These are phyloP conservation scores for Alca torda DNA, from an alignment of 2,797 vertebrate genomes.

Conservation along the genomic window DNA sequence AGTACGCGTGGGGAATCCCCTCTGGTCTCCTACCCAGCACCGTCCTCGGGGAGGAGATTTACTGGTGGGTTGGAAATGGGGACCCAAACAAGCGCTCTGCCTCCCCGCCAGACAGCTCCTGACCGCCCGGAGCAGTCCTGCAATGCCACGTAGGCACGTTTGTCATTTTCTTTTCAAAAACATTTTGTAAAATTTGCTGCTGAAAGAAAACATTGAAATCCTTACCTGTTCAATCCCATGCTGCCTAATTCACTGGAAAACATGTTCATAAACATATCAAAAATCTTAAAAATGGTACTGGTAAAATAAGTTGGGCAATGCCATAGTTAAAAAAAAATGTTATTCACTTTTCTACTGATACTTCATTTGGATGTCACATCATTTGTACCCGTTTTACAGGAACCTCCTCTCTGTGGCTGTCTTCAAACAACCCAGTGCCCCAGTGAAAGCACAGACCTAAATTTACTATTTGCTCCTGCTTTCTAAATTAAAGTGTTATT, in stretches of 20 bases:
- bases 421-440: background rate
- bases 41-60: background rate
- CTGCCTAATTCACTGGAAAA: background rate
- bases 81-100: background rate
- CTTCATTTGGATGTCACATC: background rate
- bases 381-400: background rate
- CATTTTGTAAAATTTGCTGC: background rate
- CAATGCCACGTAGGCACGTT: background rate
- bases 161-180: background rate
- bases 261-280: background rate
- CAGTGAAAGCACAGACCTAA: background rate
- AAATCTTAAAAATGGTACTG: background rate
- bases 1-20: background rate
- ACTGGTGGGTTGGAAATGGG: background rate
- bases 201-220: background rate
- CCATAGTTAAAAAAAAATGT: background rate
- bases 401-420: background rate
- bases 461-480: background rate
- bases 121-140: background rate
- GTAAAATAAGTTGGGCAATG: background rate
- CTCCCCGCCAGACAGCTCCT: background rate
- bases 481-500: background rate
- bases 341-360: background rate
- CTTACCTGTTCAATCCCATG: background rate
- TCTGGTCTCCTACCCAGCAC: background rate